Percentiles rank a stretch among this genome's conserved stretches.
Evolutionary conservation across 2,113 vertebrate genomes (phyloP).

Genomic region (Blennius ocellaris): DNA sequence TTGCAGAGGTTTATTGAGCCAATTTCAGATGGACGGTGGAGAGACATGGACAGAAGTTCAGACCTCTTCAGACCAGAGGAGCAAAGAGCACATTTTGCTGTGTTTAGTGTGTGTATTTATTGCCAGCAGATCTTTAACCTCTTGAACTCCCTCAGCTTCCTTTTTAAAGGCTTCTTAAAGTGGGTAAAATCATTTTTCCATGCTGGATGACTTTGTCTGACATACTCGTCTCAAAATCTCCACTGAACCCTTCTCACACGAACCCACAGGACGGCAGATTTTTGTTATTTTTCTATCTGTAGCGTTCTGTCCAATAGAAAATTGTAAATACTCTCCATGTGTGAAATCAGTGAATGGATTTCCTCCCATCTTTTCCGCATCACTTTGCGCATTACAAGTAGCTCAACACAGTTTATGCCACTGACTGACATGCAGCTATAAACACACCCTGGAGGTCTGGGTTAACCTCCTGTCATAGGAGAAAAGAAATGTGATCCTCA

Average conservation of each 20-base stretch:
- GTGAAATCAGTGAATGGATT: constrained; percentile 12
- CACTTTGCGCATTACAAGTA: constrained; percentile 3
- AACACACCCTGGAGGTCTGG: constrained; percentile 37
- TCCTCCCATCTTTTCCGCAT: background rate
- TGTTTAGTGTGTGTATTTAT: too few species aligned
- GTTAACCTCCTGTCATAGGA: constrained; percentile 17
- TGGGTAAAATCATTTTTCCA: background rate
- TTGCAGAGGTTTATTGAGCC: too few species aligned
- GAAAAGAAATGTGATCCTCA: constrained; percentile 34
- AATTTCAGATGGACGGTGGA: too few species aligned
- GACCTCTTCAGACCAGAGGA: too few species aligned
- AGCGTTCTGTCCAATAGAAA: constrained; percentile 5
- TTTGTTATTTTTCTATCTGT: constrained; percentile 3
- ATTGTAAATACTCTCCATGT: background rate
- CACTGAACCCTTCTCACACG: constrained; percentile 5
- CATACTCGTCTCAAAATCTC: background rate
- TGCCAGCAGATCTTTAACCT: background rate
- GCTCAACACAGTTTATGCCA: constrained; percentile 27
- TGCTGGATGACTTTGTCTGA: background rate
- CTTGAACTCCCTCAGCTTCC: constrained; percentile 1
- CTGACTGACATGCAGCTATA: constrained; percentile 27
- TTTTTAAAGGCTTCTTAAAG: constrained; percentile 1
- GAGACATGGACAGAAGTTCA: too few species aligned
- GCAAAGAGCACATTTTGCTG: too few species aligned
- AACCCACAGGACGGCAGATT: background rate